Evolutionary conservation across 2,888 invertebrate species (phyloP).

Genomic region (Pediacus dermestoides): DNA sequence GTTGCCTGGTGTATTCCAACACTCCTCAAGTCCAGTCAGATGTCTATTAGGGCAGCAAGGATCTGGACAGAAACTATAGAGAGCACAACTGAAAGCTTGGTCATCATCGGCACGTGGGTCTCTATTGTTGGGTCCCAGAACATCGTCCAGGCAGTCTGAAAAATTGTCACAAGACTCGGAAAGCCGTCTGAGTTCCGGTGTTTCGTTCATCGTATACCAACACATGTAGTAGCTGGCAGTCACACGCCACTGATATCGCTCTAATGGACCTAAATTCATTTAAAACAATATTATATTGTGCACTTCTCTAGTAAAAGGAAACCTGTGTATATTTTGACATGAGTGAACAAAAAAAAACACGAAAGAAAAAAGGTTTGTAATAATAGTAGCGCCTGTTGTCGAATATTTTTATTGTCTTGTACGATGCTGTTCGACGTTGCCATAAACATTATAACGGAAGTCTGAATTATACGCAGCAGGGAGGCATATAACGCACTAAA

Average conservation of each 20-base stretch:
- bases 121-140: slow-evolving; percentile 47
- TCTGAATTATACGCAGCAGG: no score
- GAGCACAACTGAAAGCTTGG: slow-evolving; percentile 57
- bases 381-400: no score
- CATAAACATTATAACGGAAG: no score
- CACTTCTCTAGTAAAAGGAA: no score
- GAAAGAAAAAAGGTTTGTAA: no score
- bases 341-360: no score
- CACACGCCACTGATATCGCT: slow-evolving; percentile 61
- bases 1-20: slow-evolving; percentile 50
- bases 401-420: no score
- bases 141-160: slow-evolving; percentile 55
- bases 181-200: slow-evolving; percentile 52
- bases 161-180: slow-evolving; percentile 61
- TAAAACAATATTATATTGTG: slow-evolving; percentile 2
- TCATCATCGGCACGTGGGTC: slow-evolving; percentile 59
- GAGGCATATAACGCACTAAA: no score
- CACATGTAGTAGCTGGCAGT: slow-evolving; percentile 67
- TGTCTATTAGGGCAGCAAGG: slow-evolving; percentile 58
- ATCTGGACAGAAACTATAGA: slow-evolving; percentile 62
- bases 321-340: no score
- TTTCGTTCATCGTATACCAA: slow-evolving; percentile 60
- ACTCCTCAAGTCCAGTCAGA: slow-evolving; percentile 47
- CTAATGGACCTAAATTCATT: slow-evolving; percentile 49
- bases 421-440: no score